Percentiles rank a stretch among this genome's conserved stretches.
Evolutionary conservation across 37 sponge, comb jelly and placozoan genomes (phyloP).

Genomic region (Ianthella basta): DNA sequence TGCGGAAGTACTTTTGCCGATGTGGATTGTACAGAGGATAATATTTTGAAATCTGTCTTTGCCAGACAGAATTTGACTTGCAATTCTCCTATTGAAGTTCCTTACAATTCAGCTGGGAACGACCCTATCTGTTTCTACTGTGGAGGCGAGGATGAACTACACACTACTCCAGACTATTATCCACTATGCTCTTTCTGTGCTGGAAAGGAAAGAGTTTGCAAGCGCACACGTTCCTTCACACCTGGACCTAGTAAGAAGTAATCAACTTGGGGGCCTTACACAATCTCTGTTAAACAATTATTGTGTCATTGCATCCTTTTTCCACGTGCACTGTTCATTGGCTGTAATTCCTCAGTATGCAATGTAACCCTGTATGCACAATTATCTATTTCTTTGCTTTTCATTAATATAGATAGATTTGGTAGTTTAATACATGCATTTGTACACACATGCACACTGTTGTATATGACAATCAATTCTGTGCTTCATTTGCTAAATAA

Average conservation of each 20-base stretch:
- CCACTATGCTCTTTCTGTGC: too few species aligned
- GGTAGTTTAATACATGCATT: background rate
- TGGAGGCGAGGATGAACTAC: conserved; percentile 43
- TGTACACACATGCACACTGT: background rate
- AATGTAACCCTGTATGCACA: too few species aligned
- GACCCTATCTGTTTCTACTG: conserved; percentile 52
- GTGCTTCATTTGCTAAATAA: background rate
- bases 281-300: background rate
- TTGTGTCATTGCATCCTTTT: too few species aligned
- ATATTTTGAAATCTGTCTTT: conserved; percentile 30
- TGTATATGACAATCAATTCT: background rate
- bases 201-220: too few species aligned
- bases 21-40: conserved; percentile 3
- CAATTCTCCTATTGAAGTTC: conserved; percentile 42
- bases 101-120: conserved; percentile 58
- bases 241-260: background rate
- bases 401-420: background rate
- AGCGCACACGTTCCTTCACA: background rate
- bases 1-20: conserved; percentile 47
- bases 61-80: conserved; percentile 26
- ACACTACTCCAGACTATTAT: background rate
- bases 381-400: background rate
- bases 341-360: too few species aligned
- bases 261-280: background rate
- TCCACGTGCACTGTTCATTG: too few species aligned